phyloP scores from a whole-genome alignment of 2,113 vertebrate species.

The Lepus europaeus region DNA sequence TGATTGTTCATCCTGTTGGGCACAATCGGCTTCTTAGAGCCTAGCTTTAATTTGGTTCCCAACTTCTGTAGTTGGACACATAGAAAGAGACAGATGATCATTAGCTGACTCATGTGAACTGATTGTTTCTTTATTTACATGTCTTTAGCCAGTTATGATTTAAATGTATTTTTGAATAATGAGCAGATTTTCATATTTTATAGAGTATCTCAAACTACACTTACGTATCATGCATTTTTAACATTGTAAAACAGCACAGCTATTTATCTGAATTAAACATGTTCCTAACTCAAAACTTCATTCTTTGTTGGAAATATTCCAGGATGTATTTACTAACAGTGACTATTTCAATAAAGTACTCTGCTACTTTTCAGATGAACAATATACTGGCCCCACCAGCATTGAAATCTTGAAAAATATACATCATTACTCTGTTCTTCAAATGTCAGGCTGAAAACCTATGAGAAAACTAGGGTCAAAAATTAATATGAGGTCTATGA shows the following conservation, averaged over 20 bases:
- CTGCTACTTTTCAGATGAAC: neutral
- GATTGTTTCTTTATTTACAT: neutral
- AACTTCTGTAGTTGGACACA: neutral
- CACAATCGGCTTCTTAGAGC: neutral
- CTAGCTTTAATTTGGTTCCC: neutral
- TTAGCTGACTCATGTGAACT: neutral
- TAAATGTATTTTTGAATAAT: constrained; percentile 10
- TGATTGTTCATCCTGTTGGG: neutral
- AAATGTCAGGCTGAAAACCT: constrained; percentile 33
- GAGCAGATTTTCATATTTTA: constrained; percentile 39
- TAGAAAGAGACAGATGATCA: neutral
- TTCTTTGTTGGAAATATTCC: neutral
- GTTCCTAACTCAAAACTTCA: constrained; percentile 50
- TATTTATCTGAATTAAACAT: constrained; percentile 27
- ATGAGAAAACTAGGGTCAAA: constrained; percentile 45
- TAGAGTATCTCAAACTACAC: neutral
- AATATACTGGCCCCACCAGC: neutral
- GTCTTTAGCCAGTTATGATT: neutral
- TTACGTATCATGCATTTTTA: neutral
- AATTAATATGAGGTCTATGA: constrained; percentile 44
- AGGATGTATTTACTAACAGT: constrained; percentile 16
- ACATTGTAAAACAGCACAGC: neutral
- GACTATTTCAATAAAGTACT: constrained; percentile 35
- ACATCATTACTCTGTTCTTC: neutral
- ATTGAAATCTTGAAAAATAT: constrained; percentile 33